Evolutionary conservation across 2,797 vertebrate genomes (phyloP), one percentile per base, ranked within the genome.

Genomic region (Balearica regulorum): DNA sequence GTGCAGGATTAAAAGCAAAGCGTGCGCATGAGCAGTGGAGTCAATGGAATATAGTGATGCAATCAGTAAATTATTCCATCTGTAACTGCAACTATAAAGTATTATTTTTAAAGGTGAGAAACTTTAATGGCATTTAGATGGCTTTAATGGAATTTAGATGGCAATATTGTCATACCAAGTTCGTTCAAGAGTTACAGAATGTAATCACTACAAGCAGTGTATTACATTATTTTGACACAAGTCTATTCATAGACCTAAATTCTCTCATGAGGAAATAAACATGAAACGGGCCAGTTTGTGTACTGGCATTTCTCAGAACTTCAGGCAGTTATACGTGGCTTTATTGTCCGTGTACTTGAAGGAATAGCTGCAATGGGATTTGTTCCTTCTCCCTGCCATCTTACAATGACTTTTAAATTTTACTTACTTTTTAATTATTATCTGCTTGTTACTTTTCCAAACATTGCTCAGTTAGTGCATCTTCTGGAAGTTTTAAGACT

Each of bases 1-100:
- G 46, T 61, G 61, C 66, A 79, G 57, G 80, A 90, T 70, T 86
- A 83, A 93, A 92, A 94, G 93, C 75, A 69, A 94, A 90, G 90
- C 62, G 0, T 89, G 84, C 44, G 41, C 66, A 83, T 94, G 93
- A 95, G 94, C 90, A 89, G 76, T 82, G 62, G n/a, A 91, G 66
- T 75, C 51, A 86, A 26, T 89, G 87, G 35, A 86, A 79, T 69
- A 76, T 35, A 76, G 43, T 81, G 58, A 93, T 66, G 69, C 62
- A 54, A 41, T 87, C 76, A 72, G 20, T 53, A 73, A 90, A 70
- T 82, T 83, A 90, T 60, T 83, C 39, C 29, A 77, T 57, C 39
- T 66, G 31, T 57, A 78, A 78, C 37, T 83, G 43, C 46, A 91
- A 17, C 75, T 79, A 15, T 31, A 17, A 85, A 87, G 12, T 29